Percentiles rank a stretch among this genome's conserved stretches.
These are phyloP conservation scores for Lasiurus borealis DNA, from an alignment of 2,113 vertebrate genomes.

Conservation along the genomic window DNA sequence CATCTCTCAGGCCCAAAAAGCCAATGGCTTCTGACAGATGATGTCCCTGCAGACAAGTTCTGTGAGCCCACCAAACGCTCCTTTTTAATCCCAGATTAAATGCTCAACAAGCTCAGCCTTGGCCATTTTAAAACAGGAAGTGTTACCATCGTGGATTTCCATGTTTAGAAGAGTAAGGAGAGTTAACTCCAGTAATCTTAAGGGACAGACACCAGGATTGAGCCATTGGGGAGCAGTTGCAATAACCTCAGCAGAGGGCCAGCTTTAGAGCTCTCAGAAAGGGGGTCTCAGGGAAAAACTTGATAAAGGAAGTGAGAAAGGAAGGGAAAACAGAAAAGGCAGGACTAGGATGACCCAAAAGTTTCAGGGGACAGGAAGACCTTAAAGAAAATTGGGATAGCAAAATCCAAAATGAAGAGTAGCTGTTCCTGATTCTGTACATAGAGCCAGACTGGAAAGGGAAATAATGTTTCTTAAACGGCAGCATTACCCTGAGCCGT, in stretches of 20 bases:
- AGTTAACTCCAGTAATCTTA: not conserved
- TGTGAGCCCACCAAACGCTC: not conserved
- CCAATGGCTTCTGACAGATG: not conserved
- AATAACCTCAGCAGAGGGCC: not conserved
- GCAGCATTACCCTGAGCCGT: not conserved
- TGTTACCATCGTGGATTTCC: not conserved
- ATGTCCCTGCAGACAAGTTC: not conserved
- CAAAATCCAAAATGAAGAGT: not conserved
- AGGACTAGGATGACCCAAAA: not conserved
- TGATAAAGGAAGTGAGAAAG: not conserved
- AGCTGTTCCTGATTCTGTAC: not conserved
- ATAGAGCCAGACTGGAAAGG: not conserved
- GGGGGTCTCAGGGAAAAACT: not conserved
- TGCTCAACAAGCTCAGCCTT: not conserved
- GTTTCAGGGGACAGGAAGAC: not conserved
- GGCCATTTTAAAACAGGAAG: not conserved
- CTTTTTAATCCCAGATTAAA: slow-evolving; percentile 14
- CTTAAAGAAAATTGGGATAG: not conserved
- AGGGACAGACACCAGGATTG: not conserved
- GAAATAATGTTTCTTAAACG: not conserved
- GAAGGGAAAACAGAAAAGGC: not conserved
- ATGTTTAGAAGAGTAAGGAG: not conserved
- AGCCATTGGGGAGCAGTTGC: not conserved
- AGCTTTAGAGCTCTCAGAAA: not conserved
- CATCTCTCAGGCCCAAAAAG: not conserved